Conservation (phyloP, 2,113 vertebrate genomes). For the Colaptes auratus region DNA sequence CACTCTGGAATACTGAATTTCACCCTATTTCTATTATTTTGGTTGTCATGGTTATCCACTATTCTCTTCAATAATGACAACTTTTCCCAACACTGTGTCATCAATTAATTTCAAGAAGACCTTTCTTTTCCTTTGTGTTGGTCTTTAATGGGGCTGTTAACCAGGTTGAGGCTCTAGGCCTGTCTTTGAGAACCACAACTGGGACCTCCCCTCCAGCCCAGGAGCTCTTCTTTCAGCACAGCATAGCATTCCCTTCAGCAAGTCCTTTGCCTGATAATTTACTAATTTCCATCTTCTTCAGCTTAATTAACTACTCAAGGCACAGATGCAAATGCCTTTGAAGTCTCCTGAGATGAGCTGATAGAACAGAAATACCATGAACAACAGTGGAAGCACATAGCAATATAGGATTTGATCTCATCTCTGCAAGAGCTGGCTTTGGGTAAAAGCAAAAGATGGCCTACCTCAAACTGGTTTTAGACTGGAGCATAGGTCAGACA, state of each 20-base stretch:
- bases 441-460: neutral
- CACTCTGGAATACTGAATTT: neutral
- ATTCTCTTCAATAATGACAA: neutral
- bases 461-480: neutral
- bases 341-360: neutral
- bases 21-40: neutral
- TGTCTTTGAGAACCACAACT: neutral
- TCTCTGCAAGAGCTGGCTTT: neutral
- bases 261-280: neutral
- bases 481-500: neutral
- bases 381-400: neutral
- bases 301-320: slow-evolving; percentile 36
- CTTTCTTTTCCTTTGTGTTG: neutral
- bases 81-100: neutral
- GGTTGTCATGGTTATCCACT: neutral
- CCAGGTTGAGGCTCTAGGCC: neutral
- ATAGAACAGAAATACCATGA: neutral
- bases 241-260: neutral
- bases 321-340: slow-evolving; percentile 4
- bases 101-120: neutral
- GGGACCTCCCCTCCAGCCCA: neutral
- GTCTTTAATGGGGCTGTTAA: neutral
- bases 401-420: neutral
- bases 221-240: neutral
- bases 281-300: slow-evolving; percentile 13